Conservation (phyloP, 2,113 vertebrate species). For the Australoheros scitulus region DNA sequence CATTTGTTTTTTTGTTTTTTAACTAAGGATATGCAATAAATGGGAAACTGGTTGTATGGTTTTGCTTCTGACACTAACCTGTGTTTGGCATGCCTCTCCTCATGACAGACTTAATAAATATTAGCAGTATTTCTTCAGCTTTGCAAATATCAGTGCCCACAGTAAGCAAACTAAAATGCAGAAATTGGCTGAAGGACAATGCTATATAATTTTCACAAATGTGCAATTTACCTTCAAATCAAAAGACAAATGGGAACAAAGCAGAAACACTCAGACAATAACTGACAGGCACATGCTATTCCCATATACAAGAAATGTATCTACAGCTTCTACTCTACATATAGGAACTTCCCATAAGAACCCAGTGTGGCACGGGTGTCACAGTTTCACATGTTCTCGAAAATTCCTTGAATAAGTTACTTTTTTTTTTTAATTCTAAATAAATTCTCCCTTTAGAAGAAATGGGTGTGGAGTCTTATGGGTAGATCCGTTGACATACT, state of each 20-base stretch:
- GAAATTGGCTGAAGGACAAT: neutral
- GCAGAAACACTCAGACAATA: neutral
- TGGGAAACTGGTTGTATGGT: neutral
- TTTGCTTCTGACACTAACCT: neutral
- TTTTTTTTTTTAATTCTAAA: too few relatives aligned
- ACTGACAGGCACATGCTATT: neutral
- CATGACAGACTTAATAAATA: neutral
- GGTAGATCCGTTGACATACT: neutral
- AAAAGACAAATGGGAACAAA: neutral
- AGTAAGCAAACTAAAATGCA: neutral
- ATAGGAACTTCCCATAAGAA: neutral
- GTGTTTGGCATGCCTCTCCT: too few relatives aligned
- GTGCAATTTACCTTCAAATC: constrained; percentile 9
- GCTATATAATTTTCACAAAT: neutral
- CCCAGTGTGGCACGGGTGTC: too few relatives aligned
- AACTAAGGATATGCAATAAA: neutral
- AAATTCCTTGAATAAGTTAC: too few relatives aligned
- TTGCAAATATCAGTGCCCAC: neutral
- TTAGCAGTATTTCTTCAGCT: neutral
- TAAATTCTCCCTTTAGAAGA: too few relatives aligned
- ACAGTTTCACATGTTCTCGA: too few relatives aligned
- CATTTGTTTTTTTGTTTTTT: neutral
- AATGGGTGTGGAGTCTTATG: too few relatives aligned
- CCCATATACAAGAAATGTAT: neutral
- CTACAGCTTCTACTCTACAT: neutral